Evolutionary conservation across 2,888 invertebrate genomes (phyloP), one percentile per base, ranked within the genome.

Genomic region (Hyalella azteca): DNA sequence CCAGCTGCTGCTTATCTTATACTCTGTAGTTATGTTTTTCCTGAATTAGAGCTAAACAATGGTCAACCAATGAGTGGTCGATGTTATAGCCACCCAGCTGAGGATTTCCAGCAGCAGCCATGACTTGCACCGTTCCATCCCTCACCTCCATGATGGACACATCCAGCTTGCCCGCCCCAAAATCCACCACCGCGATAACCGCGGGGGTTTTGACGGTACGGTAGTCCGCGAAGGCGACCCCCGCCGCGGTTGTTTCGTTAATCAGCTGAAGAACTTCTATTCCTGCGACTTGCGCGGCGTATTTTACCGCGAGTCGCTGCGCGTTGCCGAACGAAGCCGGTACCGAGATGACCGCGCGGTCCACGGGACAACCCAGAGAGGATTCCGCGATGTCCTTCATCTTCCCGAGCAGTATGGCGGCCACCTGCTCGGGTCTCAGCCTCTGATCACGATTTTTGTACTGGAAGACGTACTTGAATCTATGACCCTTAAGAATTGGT

Each of bases 231-330:
- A 29, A 66, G 32, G n/a, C 39, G 5, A 36, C 2, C 7, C 29
- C 66, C 36, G 66, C 66, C 11, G 66, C 66, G 7, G 66, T 96
- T 91, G 66, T 22, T 36, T 66, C 66, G 19, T 66, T 66, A 4
- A 66, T 19, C 26, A 66, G 36, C n/a, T 22, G 29, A 11, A 66
- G 29, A 15, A 29, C 26, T 11, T 22, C 66, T 1, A 66, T 36
- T 3, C 66, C 66, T 15, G 66, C 66, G 13, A 66, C 19, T 15
- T 66, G 29, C 5, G 66, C 66, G 2, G 66, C 66, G 5, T n/a
- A 36, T 66, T 36, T 32, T 2, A 66, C 39, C 3, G 66, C 66
- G 32, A 15, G 22, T 32, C 66, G 66, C 7, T 36, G 66, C 4
- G 5, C 29, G 19, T 66, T 66, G 36, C 36, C 29, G 66, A 66